These are phyloP conservation scores for Grapholita molesta DNA, from an alignment of 1,140 invertebrate species.

Conservation along the genomic window DNA sequence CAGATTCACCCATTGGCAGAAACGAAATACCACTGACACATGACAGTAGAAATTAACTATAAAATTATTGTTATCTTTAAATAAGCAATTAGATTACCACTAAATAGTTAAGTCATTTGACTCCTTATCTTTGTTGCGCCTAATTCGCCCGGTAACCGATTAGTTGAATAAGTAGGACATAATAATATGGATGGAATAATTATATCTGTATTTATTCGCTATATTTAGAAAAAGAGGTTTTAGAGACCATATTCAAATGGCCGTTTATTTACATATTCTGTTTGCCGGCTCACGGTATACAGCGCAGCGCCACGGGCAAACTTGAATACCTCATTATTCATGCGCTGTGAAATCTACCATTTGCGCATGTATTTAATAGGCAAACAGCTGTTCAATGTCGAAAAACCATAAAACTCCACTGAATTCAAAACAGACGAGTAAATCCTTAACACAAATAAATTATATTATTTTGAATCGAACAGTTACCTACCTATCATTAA, in stretches of 20 bases:
- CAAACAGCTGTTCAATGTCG: slow-evolving; percentile 11
- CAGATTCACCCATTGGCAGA: no score
- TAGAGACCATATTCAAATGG: not conserved
- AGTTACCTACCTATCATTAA: not conserved
- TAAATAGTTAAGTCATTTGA: not conserved
- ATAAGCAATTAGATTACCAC: not conserved
- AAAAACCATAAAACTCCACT: not conserved
- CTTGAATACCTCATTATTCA: slow-evolving; percentile 16
- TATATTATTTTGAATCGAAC: not conserved
- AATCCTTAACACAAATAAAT: not conserved
- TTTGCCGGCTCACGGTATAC: not conserved
- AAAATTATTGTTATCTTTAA: no score
- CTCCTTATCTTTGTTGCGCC: not conserved
- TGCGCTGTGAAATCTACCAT: slow-evolving; percentile 16
- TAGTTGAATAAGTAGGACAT: no score
- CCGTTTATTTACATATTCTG: slow-evolving; percentile 7
- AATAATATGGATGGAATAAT: no score
- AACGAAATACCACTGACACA: no score
- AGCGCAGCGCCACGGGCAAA: slow-evolving; percentile 5
- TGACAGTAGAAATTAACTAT: no score
- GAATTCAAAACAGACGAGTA: not conserved
- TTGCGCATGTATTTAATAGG: slow-evolving; percentile 5
- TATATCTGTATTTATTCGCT: not conserved
- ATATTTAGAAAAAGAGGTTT: not conserved
- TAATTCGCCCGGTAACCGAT: not conserved